phyloP scores from a whole-genome alignment of 2,888 invertebrate species.

The Acronicta psi region DNA sequence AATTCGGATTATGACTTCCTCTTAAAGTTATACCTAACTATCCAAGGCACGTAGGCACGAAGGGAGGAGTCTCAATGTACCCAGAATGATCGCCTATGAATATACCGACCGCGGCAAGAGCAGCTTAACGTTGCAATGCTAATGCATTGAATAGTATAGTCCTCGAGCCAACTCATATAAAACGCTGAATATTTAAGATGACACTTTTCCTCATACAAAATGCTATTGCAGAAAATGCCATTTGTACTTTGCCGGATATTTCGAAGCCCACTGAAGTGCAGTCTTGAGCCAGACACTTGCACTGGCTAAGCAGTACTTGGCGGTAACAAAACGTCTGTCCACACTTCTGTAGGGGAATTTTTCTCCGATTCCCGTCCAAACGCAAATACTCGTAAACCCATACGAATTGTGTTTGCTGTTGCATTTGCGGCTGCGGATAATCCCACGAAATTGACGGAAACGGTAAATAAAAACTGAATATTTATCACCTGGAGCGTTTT shows the following conservation, averaged over 20 bases:
- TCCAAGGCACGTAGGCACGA: too few species aligned
- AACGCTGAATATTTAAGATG: too few species aligned
- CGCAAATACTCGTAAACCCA: conserved; percentile 19
- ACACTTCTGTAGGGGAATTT: conserved; percentile 16
- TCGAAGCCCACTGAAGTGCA: conserved; percentile 15
- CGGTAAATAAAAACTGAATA: background rate
- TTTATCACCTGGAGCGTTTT: background rate
- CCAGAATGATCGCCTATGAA: too few species aligned
- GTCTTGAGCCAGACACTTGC: conserved; percentile 22
- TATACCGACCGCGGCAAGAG: too few species aligned
- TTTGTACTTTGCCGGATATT: conserved; percentile 18
- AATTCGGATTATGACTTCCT: too few species aligned
- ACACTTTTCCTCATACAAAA: background rate
- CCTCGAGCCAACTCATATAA: too few species aligned
- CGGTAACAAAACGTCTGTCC: conserved; percentile 35
- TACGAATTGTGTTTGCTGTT: conserved; percentile 22
- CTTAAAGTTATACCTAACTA: too few species aligned
- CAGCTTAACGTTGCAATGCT: too few species aligned
- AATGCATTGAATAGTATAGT: too few species aligned
- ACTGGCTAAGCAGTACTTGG: conserved; percentile 29
- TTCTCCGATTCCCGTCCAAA: conserved; percentile 21
- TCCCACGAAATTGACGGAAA: background rate
- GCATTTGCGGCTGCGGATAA: background rate
- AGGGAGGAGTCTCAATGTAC: too few species aligned
- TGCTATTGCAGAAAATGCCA: background rate